Evolutionary conservation across 2,113 vertebrate species (phyloP), one percentile per base, ranked within the genome.

Genomic region (Hyla sarda): DNA sequence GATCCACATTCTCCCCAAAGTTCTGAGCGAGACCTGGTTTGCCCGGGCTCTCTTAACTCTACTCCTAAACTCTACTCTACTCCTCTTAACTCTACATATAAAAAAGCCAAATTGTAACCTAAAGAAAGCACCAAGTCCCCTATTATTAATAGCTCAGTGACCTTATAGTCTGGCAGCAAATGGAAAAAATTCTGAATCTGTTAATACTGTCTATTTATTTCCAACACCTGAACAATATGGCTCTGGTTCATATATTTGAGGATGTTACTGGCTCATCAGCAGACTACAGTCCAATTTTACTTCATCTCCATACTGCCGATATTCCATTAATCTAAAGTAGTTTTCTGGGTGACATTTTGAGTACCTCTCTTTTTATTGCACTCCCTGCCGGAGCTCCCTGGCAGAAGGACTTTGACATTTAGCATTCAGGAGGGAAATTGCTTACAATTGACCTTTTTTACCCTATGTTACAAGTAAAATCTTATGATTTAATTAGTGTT

Each of bases 351-450:
- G 72, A 84, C 83, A 84, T 84, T 84, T 76, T 76, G 71, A 84
- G 72, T 76, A 60, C 56, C 72, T 84, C 54, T 84, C 83, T 60
- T 76, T 76, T 76, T 76, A 84, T 84, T 84, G 73, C 83, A 84
- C 72, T 84, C 82, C 72, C 83, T 62, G 72, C 50, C 52, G 72
- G 34, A 76, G 54, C 83, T 84, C 83, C 32, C 71, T 76, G 52
- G 82, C 82, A 84, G 82, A 62, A 65, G 83, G 83, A 84, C 83
- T 84, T 58, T 84, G 83, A 84, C 83, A 84, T 84, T 84, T 76
- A 76, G 54, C 83, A 84, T 84, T 84, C 72, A 34, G 34, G 17
- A 58, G n/a, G 52, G 56, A 84, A 84, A 84, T 84, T 76, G 83
- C 83, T 76, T 76, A 76, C 37, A 74, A 74, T 74, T 84, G 83